These are phyloP conservation scores for cattle (Bos taurus) DNA, from an alignment of 2,113 vertebrate species.

Conservation along the genomic window DNA sequence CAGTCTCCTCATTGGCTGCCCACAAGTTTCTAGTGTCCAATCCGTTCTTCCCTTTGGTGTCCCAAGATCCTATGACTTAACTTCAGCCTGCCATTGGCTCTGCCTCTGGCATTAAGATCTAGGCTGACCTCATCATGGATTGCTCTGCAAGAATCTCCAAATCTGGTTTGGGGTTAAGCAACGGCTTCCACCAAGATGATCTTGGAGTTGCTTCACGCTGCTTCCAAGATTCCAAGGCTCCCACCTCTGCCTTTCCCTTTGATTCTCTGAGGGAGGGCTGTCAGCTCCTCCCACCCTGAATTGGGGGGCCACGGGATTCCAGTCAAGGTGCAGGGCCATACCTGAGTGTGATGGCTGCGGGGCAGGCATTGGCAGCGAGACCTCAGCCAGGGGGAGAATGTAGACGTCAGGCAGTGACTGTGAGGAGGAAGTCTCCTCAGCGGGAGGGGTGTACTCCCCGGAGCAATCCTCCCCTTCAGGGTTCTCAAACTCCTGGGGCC, in stretches of 20 bases:
- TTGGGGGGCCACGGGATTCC: background rate
- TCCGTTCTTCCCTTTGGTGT: background rate
- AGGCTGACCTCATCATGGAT: background rate
- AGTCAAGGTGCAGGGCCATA: conserved; percentile 25
- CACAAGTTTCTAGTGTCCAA: conserved; percentile 33
- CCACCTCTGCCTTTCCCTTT: background rate
- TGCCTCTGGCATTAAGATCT: background rate
- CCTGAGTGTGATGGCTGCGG: conserved; percentile 77
- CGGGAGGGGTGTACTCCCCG: conserved; percentile 89
- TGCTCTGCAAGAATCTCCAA: background rate
- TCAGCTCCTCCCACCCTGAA: background rate
- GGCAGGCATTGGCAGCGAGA: conserved; percentile 74
- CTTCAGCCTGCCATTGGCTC: background rate
- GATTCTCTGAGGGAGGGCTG: background rate
- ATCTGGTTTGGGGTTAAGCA: background rate
- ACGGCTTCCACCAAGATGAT: background rate
- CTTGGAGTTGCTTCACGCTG: background rate
- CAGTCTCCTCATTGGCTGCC: conserved; percentile 39
- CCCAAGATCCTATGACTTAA: background rate
- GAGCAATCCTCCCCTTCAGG: conserved; percentile 92
- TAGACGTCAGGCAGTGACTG: conserved; percentile 94
- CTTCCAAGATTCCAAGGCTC: background rate
- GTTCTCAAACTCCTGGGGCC: conserved; percentile 92
- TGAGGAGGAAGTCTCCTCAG: conserved; percentile 93
- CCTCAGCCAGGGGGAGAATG: conserved; percentile 87